Evolutionary conservation across 2,888 invertebrate species (phyloP).

Genomic region (Pyrrhia umbra): DNA sequence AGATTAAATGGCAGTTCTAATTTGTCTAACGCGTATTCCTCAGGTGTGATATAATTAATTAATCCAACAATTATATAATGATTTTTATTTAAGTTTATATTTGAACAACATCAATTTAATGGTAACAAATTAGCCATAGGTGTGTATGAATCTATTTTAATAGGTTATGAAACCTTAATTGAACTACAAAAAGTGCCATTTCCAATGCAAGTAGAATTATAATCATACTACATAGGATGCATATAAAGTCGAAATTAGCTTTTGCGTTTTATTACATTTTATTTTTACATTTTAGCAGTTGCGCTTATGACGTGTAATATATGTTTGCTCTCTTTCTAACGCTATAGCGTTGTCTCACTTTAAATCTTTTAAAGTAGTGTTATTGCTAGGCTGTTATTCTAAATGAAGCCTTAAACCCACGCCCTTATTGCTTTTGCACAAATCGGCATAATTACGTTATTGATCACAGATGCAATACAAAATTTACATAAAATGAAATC

Average conservation of each 20-base stretch:
- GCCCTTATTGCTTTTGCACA: constrained; percentile 28
- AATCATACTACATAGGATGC: background rate
- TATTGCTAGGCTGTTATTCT: background rate
- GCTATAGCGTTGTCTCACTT: background rate
- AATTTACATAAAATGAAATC: constrained; percentile 60
- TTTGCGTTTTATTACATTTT: background rate
- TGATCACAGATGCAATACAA: constrained; percentile 69
- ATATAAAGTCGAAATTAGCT: constrained; percentile 12
- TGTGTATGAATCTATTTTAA: background rate
- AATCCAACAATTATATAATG: constrained; percentile 20
- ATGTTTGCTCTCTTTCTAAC: background rate
- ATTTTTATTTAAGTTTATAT: constrained; percentile 19
- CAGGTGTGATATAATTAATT: background rate
- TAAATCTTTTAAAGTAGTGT: too few species aligned
- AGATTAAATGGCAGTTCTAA: constrained; percentile 20
- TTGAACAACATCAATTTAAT: constrained; percentile 32
- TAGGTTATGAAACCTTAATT: constrained; percentile 20
- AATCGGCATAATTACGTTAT: constrained; percentile 44
- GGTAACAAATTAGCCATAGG: constrained; percentile 27
- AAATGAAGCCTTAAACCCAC: constrained; percentile 37
- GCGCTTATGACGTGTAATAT: too few species aligned
- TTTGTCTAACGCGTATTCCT: background rate
- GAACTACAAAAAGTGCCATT: constrained; percentile 6
- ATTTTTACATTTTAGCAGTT: background rate
- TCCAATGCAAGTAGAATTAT: constrained; percentile 18